phyloP scores from a whole-genome alignment of 2,113 vertebrate genomes.

The Brachyhypopomus gauderio region DNA sequence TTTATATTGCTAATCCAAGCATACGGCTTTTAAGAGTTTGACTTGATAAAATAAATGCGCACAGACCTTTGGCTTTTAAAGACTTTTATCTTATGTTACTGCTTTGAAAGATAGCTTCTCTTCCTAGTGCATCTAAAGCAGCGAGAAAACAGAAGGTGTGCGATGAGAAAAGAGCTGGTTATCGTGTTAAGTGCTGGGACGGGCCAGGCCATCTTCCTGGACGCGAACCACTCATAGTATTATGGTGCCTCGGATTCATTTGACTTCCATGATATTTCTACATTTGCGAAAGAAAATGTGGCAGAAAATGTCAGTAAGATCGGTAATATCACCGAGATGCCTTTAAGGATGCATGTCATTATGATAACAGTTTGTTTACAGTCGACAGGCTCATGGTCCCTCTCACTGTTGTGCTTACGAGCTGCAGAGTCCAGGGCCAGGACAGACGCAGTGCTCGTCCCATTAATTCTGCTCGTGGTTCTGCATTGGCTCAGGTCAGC shows the following conservation, averaged over 20 bases:
- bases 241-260: constrained; percentile 75
- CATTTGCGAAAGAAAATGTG: constrained; percentile 65
- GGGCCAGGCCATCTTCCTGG: constrained; percentile 68
- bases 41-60: constrained; percentile 57
- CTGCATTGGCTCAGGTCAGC: constrained; percentile 28
- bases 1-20: constrained; percentile 93
- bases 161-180: constrained; percentile 58
- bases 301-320: not conserved
- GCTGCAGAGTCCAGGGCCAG: not conserved
- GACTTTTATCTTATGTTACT: constrained; percentile 78
- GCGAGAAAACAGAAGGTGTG: constrained; percentile 52
- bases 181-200: constrained; percentile 73
- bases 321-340: not conserved
- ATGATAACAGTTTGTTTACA: not conserved
- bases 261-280: constrained; percentile 77
- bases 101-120: constrained; percentile 73
- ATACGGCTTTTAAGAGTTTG: constrained; percentile 69
- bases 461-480: constrained; percentile 11
- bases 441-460: not conserved
- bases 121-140: constrained; percentile 73
- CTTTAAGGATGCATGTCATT: not conserved
- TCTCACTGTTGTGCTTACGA: not conserved
- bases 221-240: constrained; percentile 64
- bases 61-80: constrained; percentile 72
- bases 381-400: no score